phyloP scores from a whole-genome alignment of 2,888 invertebrate genomes.

The Drosophila austrosaltans region DNA sequence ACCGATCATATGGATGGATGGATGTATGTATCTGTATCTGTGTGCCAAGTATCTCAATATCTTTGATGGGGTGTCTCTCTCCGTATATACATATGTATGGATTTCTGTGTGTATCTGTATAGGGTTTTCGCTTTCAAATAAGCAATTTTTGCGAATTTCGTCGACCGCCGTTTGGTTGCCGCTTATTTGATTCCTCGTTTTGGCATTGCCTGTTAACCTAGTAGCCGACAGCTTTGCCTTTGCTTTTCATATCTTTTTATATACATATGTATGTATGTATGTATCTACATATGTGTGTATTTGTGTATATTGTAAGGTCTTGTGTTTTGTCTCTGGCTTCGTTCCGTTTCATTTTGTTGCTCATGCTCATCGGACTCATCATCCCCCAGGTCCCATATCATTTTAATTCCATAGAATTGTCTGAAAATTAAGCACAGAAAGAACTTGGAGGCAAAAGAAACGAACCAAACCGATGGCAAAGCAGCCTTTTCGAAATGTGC shows the following conservation, averaged over 20 bases:
- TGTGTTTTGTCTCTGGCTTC: slow-evolving; percentile 41
- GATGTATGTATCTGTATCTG: slow-evolving; percentile 36
- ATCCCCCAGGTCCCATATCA: slow-evolving; percentile 56
- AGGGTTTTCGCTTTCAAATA: slow-evolving; percentile 78
- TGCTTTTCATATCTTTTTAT: slow-evolving; percentile 35
- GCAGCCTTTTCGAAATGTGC: slow-evolving; percentile 58
- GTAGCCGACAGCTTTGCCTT: slow-evolving; percentile 63
- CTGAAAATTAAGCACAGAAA: slow-evolving; percentile 61
- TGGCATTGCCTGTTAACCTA: slow-evolving; percentile 71
- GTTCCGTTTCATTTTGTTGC: slow-evolving; percentile 38
- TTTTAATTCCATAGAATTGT: slow-evolving; percentile 77
- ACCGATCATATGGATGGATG: slow-evolving; percentile 48
- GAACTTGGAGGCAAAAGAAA: slow-evolving; percentile 31
- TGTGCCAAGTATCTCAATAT: slow-evolving; percentile 24
- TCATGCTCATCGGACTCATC: slow-evolving; percentile 24
- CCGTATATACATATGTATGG: slow-evolving; percentile 16
- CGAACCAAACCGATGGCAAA: slow-evolving; percentile 16
- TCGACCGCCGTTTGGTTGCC: slow-evolving; percentile 48
- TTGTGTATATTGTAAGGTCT: slow-evolving; percentile 57
- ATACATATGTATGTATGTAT: slow-evolving; percentile 7
- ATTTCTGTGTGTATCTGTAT: slow-evolving; percentile 31
- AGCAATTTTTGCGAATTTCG: slow-evolving; percentile 74
- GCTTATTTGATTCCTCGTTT: slow-evolving; percentile 47
- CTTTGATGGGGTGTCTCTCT: slow-evolving; percentile 23
- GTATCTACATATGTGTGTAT: background rate